Evolutionary conservation across 2,113 vertebrate species (phyloP), one percentile per base, ranked within the genome.

Genomic region (Ceyx cyanopectus): DNA sequence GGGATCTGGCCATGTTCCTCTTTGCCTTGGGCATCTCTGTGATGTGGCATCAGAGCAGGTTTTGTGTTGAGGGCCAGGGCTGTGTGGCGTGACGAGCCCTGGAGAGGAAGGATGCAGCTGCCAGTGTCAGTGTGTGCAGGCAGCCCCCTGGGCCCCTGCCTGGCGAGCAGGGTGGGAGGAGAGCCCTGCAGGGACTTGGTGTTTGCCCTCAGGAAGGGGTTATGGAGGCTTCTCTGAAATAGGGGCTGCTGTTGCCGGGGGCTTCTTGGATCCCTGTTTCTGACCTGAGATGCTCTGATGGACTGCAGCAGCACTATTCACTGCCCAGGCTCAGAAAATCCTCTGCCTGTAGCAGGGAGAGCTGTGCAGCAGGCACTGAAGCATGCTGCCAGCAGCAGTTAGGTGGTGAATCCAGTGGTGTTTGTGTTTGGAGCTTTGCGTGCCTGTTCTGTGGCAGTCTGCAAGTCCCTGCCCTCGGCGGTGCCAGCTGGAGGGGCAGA

Each of bases 61-160:
- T 62, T 26, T 2, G 32, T 69, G 82, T 57, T 20, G 27, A 66
- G 48, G 46, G 57, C 60, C 0, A 2, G 88, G 34, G 81, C 87
- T 43, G 80, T 21, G 73, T 12, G 13, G 43, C 5, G 12, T 78
- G 77, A 24, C 0, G 4, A 74, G 65, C 89, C 67, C 54, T 2
- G 68, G 92, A 2, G 76, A 69, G 90, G 61, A 94, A 85, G 94
- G 88, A 91, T 94, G 94, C 4, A 15, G 79, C 85, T 83, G 75
- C 5, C 62, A 62, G 81, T 8, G 22, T 18, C 3, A 23, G 46
- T 43, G 89, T 1, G 5, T 70, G 87, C 83, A 29, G 86, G 63
- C 86, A 53, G 83, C 68, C 40, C 83, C 3, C 3, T 4, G 83
- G 66, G 85, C 37, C 48, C 46, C 40, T 7, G n/a, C 3, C 19